Evolutionary conservation across 2,113 vertebrate species (phyloP).

Genomic region (Toxotes chatareus): DNA sequence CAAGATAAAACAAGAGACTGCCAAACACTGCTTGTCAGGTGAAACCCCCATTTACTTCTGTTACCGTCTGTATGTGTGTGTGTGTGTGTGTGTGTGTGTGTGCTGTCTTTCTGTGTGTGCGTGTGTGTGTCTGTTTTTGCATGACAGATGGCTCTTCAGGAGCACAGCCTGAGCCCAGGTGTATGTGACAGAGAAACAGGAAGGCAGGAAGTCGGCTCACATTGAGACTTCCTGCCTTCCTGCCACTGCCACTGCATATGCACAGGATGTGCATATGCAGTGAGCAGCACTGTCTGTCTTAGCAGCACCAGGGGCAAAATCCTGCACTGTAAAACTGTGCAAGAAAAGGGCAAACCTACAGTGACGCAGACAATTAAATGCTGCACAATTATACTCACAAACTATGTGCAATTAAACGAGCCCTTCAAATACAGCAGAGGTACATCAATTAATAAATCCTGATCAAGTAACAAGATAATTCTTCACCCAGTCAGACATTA

Average conservation of each 20-base stretch:
- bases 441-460: neutral
- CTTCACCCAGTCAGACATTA: neutral
- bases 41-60: neutral
- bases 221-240: too few relatives aligned
- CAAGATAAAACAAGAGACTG: neutral
- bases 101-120: neutral
- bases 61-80: neutral
- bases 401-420: neutral
- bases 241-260: too few relatives aligned
- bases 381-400: neutral
- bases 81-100: neutral
- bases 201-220: constrained; percentile 79
- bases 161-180: constrained; percentile 71
- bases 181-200: constrained; percentile 74
- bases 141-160: constrained; percentile 70
- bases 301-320: constrained; percentile 33
- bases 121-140: constrained; percentile 12
- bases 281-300: constrained; percentile 36
- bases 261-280: constrained; percentile 75
- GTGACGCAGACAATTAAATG: neutral
- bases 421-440: neutral
- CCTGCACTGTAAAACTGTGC: constrained; percentile 13
- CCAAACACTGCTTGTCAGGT: neutral
- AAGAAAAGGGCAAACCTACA: constrained; percentile 17
- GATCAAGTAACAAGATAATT: too few relatives aligned